Conservation (phyloP, 2,888 invertebrate genomes). For the Cheiracanthium punctorium region DNA sequence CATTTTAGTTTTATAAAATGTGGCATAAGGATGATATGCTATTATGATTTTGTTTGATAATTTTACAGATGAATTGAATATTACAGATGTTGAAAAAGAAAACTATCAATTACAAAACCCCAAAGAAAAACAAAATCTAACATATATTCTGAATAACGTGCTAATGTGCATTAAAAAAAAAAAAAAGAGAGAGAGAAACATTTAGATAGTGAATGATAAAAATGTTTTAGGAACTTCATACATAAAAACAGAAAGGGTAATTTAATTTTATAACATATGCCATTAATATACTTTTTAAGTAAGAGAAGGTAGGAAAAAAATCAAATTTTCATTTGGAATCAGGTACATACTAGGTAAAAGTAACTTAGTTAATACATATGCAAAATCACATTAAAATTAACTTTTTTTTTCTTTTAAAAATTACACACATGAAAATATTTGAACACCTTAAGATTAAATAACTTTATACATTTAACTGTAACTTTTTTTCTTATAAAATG, state of each 20-base stretch:
- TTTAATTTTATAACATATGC: neutral
- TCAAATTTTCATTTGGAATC: slow-evolving; percentile 14
- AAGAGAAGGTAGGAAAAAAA: neutral
- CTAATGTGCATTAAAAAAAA: no score
- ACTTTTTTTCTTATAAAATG: neutral
- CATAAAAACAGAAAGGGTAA: neutral
- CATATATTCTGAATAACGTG: no score
- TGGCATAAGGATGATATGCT: neutral
- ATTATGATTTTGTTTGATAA: neutral
- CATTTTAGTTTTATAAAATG: neutral
- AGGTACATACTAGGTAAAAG: slow-evolving; percentile 38
- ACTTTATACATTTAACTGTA: neutral
- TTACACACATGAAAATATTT: neutral
- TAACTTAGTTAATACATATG: neutral
- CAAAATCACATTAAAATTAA: slow-evolving; percentile 35
- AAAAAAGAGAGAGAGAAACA: no score
- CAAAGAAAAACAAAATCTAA: no score
- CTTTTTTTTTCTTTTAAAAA: neutral
- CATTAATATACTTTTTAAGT: neutral
- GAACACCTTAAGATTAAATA: neutral
- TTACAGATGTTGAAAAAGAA: no score
- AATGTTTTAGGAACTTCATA: neutral
- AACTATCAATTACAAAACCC: no score
- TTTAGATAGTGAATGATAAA: neutral
- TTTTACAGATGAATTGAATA: no score